These are phyloP conservation scores for Bombus huntii DNA, from an alignment of 1,140 invertebrate species.

Conservation along the genomic window DNA sequence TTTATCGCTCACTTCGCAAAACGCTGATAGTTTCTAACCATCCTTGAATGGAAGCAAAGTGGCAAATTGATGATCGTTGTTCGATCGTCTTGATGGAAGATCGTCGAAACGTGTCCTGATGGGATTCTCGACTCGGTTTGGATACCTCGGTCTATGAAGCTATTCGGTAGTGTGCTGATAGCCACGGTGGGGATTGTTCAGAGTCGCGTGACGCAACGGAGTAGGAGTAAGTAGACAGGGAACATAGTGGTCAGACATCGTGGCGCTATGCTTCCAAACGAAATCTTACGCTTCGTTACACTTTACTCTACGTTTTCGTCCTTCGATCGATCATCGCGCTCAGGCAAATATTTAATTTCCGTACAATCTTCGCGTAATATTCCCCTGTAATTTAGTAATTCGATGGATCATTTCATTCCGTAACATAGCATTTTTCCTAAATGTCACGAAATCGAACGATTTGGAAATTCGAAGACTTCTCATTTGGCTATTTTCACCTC, in stretches of 20 bases:
- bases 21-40: background rate
- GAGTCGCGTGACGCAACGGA: background rate
- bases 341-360: background rate
- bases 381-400: background rate
- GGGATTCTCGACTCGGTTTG: background rate
- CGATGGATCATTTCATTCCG: background rate
- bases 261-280: background rate
- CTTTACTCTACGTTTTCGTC: background rate
- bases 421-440: background rate
- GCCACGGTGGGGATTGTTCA: background rate
- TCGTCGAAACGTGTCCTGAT: background rate
- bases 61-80: background rate
- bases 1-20: background rate
- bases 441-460: background rate
- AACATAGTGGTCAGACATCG: conserved; percentile 15
- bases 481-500: conserved; percentile 41
- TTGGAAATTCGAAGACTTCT: conserved; percentile 20
- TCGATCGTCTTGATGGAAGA: background rate
- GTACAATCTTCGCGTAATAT: background rate
- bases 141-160: background rate
- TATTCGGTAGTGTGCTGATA: background rate
- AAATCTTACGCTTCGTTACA: background rate
- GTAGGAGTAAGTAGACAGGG: conserved; percentile 6
- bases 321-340: background rate
- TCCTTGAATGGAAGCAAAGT: background rate